Base-by-base conservation (phyloP, 2,888 invertebrate genomes). In the Helleia helle region DNA sequence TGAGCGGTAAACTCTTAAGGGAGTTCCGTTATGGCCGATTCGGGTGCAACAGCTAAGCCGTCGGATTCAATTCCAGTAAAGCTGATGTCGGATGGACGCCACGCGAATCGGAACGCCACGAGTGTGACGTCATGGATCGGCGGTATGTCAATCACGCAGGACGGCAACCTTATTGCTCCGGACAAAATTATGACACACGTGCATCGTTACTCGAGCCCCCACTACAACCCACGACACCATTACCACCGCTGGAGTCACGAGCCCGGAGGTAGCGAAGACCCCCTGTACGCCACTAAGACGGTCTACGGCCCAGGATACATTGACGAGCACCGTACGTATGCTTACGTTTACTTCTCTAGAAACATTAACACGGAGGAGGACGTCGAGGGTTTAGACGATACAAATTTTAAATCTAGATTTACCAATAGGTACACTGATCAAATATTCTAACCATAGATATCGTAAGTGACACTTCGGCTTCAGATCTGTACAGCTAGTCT, bases 1-100 rank as follows among this genome's bases (percentile, higher is more conserved):
- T 65, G 70, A 70, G 80, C 76, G 76, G 66, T 69, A 62, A 63
- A 56, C 67, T 75, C 69, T 60, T 63, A 64, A 65, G 71, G 76
- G 75, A 72, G 77, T 69, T 62, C 62, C 61, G 71, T 70, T 67
- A 66, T 71, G 77, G 68, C 72, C 65, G 59, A n/a, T n/a, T 62
- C 62, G 64, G 62, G 67, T 62, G 58, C 71, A 67, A 56, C 69
- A 67, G 73, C 77, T 84, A 83, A 84, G 84, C 70, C 68, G 74
- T 75, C 79, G 81, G 83, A 77, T 81, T 73, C 70, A 64, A 80
- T 84, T 84, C 72, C 84, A 84, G 84, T 80, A 80, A 84, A 83
- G 76, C 83, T 83, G 84, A 77, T 79, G 66, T 79, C 81, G 65
- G 83, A 83, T 53, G 84, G 81, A 69, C 58, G 84, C 60, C 69